Percentiles rank a stretch among this genome's conserved stretches.
Conservation (phyloP, 2,113 vertebrate genomes). For the Pseudolaguvia tuberculata region DNA sequence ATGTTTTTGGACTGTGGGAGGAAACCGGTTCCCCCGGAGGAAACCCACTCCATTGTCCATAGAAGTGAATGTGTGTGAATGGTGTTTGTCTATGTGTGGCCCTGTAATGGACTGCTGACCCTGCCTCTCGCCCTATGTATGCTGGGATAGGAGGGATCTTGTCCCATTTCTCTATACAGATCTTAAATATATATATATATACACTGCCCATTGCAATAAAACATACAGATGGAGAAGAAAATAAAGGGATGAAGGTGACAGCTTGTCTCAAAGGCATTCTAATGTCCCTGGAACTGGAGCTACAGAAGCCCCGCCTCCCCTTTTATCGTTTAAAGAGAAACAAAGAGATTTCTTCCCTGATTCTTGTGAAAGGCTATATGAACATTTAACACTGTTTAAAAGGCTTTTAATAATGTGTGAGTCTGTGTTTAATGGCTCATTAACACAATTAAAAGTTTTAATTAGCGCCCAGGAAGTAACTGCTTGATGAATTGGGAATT, state of each 20-base stretch:
- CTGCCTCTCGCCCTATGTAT: too few species aligned
- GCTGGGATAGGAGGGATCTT: too few species aligned
- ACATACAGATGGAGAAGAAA: slow-evolving; percentile 15
- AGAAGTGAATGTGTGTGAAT: too few species aligned
- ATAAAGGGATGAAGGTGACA: slow-evolving; percentile 28
- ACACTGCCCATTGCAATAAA: slow-evolving; percentile 26
- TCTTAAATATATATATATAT: too few species aligned
- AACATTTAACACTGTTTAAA: slow-evolving; percentile 14
- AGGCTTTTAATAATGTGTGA: slow-evolving; percentile 4
- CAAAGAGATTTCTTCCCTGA: not conserved
- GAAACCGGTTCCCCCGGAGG: too few species aligned
- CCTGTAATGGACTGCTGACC: too few species aligned
- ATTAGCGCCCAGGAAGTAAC: slow-evolving; percentile 32
- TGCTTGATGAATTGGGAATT: slow-evolving; percentile 7
- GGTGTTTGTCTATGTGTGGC: too few species aligned
- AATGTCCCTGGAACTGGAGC: not conserved
- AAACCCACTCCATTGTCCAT: too few species aligned
- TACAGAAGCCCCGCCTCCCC: not conserved
- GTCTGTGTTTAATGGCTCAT: slow-evolving; percentile 26
- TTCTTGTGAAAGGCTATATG: slow-evolving; percentile 18
- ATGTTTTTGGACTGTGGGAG: too few species aligned
- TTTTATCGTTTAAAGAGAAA: slow-evolving; percentile 19
- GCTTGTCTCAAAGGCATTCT: slow-evolving; percentile 23
- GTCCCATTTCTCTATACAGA: too few species aligned
- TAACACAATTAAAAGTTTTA: slow-evolving; percentile 42